These are phyloP conservation scores for Rhabdornis inornatus DNA, from an alignment of 2,113 vertebrate genomes.

Conservation along the genomic window DNA sequence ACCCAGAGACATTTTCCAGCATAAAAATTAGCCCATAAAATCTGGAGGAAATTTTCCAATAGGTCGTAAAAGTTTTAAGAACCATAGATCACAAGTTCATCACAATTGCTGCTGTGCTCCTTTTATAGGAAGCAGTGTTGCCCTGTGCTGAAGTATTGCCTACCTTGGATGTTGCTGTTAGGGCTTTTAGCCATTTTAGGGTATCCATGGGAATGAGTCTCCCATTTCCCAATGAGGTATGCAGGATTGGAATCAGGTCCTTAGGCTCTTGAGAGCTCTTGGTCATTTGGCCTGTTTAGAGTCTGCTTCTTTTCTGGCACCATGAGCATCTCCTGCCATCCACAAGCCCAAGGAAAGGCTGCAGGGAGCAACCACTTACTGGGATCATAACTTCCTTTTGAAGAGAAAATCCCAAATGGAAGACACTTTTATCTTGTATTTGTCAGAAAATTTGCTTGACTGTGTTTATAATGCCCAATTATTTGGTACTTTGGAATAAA, in stretches of 20 bases:
- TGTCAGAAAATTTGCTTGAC: not conserved
- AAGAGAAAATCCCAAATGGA: not conserved
- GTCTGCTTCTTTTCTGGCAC: not conserved
- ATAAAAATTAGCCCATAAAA: not conserved
- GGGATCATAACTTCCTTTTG: not conserved
- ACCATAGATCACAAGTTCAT: not conserved
- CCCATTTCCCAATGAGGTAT: not conserved
- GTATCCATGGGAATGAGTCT: not conserved
- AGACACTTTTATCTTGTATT: not conserved
- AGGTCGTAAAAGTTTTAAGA: not conserved
- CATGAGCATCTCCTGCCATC: not conserved
- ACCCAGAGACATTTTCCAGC: not conserved
- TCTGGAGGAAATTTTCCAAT: not conserved
- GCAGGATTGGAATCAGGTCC: not conserved
- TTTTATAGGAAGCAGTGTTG: not conserved
- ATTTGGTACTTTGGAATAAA: not conserved
- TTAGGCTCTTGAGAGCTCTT: not conserved
- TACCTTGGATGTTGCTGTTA: not conserved
- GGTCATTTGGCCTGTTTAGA: not conserved
- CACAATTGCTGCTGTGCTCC: not conserved
- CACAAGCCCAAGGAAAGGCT: not conserved
- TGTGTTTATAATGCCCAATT: not conserved
- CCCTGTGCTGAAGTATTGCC: not conserved
- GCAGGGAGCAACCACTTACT: not conserved
- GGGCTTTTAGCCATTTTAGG: not conserved